Conservation (phyloP, 2,797 vertebrate genomes). For the Benthosema pterotum region DNA sequence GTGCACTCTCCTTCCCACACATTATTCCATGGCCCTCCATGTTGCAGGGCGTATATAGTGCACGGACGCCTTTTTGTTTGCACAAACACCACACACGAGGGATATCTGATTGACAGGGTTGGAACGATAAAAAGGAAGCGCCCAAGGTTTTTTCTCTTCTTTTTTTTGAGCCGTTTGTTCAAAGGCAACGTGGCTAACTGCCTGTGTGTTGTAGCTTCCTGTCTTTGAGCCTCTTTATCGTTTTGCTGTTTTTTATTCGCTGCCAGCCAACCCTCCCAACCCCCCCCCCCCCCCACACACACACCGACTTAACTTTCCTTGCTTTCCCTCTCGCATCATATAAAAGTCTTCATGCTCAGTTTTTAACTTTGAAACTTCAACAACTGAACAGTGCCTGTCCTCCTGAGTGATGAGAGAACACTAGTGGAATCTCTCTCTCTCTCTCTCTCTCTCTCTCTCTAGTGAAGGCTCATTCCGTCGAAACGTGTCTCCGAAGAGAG, state of each 20-base stretch:
- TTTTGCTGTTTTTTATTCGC: too few species aligned
- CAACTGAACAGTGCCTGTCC: too few species aligned
- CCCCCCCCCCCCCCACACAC: too few species aligned
- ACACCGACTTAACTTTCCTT: too few species aligned
- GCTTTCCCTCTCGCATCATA: too few species aligned
- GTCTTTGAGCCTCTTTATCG: conserved; percentile 25
- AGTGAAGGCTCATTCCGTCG: background rate
- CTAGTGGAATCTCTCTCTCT: too few species aligned
- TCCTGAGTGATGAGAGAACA: too few species aligned
- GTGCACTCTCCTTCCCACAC: conserved; percentile 43
- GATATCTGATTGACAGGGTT: conserved; percentile 48
- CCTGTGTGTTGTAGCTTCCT: conserved; percentile 11
- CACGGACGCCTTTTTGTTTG: conserved; percentile 35
- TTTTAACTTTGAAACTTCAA: too few species aligned
- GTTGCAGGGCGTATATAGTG: conserved; percentile 5
- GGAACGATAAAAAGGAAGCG: conserved; percentile 41
- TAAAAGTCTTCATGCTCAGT: too few species aligned
- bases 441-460: too few species aligned
- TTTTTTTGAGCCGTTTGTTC: conserved; percentile 36
- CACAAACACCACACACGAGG: conserved; percentile 48
- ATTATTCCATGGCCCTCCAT: conserved; percentile 44
- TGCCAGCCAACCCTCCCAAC: too few species aligned
- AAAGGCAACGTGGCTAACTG: conserved; percentile 20
- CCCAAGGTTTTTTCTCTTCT: conserved; percentile 11
- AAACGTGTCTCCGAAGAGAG: background rate